A percentile compares a stretch with the other conserved stretches of the same genome.
Evolutionary conservation across 92 coral and sea anemone genomes (phyloP).

Genomic region (Zoanthus sansibaricus): DNA sequence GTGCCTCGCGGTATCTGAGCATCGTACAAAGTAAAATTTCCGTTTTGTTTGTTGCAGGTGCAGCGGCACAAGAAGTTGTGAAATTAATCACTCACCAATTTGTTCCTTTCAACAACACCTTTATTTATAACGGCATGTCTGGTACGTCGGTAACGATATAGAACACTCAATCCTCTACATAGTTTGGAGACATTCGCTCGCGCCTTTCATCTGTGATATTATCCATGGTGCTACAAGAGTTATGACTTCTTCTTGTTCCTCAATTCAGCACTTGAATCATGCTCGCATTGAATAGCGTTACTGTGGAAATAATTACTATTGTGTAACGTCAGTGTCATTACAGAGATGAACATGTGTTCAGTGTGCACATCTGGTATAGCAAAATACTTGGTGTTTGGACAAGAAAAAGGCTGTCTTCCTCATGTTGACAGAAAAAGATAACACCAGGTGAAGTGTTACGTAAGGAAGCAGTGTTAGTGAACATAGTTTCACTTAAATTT

Average conservation of each 20-base stretch:
- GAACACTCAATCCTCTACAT: background rate
- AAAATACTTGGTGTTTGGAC: background rate
- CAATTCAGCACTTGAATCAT: background rate
- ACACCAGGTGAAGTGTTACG: background rate
- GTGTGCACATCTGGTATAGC: background rate
- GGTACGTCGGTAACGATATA: slow-evolving; percentile 88
- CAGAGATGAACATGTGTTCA: background rate
- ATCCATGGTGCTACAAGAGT: background rate
- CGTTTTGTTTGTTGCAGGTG: slow-evolving; percentile 66
- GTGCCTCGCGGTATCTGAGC: slow-evolving; percentile 43
- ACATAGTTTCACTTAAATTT: background rate
- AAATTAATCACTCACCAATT: slow-evolving; percentile 96
- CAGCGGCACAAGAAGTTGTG: slow-evolving; percentile 96
- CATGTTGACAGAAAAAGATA: background rate
- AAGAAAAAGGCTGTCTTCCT: background rate
- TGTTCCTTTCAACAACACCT: slow-evolving; percentile 91
- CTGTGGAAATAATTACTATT: background rate
- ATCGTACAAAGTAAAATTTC: background rate
- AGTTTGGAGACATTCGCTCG: background rate
- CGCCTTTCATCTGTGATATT: background rate
- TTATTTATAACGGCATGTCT: slow-evolving; percentile 93
- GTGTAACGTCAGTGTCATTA: background rate
- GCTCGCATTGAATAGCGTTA: background rate
- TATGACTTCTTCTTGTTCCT: background rate
- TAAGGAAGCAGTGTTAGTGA: background rate